These are phyloP conservation scores for Hypotaenidia philippensis DNA, from an alignment of 2,797 vertebrate species.

Conservation along the genomic window DNA sequence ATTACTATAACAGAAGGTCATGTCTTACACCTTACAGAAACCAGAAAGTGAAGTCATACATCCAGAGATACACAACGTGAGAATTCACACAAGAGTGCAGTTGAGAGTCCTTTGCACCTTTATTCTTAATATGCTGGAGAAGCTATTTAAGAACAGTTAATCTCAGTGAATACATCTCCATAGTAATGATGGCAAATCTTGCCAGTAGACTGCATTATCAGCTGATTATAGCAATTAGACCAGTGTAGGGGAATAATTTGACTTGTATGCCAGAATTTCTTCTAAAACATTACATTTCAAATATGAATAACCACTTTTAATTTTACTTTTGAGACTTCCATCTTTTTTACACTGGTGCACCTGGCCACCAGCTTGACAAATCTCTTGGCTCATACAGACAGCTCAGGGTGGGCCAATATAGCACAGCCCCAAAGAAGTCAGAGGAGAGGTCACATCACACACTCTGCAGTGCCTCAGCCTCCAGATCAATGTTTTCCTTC, in stretches of 20 bases:
- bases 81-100: background rate
- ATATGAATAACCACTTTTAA: background rate
- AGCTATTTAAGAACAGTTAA: slow-evolving; percentile 23
- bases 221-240: slow-evolving; percentile 42
- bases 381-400: background rate
- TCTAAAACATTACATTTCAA: background rate
- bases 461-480: background rate
- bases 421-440: background rate
- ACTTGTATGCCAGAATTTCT: background rate
- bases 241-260: background rate
- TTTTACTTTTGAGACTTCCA: background rate
- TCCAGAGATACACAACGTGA: background rate
- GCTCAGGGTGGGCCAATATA: background rate
- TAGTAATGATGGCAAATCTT: slow-evolving; percentile 11
- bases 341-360: background rate
- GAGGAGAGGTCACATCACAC: background rate
- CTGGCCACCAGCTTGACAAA: background rate
- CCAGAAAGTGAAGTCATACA: background rate
- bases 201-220: slow-evolving; percentile 8
- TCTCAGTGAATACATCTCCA: slow-evolving; percentile 32
- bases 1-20: background rate
- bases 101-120: background rate
- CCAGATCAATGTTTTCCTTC: background rate
- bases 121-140: background rate
- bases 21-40: background rate